Evolutionary conservation across 2,888 invertebrate species (phyloP), one percentile per base, ranked within the genome.

Genomic region (Periphyllus acericola): DNA sequence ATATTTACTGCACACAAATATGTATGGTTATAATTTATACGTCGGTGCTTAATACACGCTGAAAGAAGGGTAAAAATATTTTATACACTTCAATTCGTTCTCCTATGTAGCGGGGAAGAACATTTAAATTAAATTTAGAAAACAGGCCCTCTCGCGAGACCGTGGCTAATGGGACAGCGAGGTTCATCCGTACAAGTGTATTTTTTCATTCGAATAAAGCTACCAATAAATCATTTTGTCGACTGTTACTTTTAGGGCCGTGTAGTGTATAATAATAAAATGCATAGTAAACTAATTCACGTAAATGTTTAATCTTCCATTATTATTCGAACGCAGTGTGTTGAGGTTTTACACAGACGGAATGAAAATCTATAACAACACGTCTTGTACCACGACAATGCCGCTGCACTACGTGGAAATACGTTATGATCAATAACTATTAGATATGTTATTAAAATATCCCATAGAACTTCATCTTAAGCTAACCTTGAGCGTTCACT

Each of bases 51-150:
- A 78, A 85, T 78, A 78, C 78, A 83, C 76, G 66, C 75, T 19
- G 75, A 66, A 46, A 32, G 66, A 68, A 66, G 84, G 76, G 76
- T 76, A 46, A 76, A 55, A 84, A 60, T 19, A 75, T 19, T 72
- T n/a, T 52, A 82, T n/a, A 60, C 36, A 21, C 40, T 55, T 83
- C 19, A 74, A 83, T 74, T 74, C 83, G 55, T 83, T 83, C 29
- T 74, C 83, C 55, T 83, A n/a, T n/a, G n/a, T n/a, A 36, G 36
- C 55, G 74, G 34, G 36, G 60, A 21, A 81, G 66, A 68, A 34
- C n/a, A n/a, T 85, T 78, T 46, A 78, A 85, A 85, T 85, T 85
- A 85, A 76, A 85, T 85, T 85, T 78, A 78, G 66, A 78, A 85
- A 78, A 78, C 66, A 25, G 36, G 76, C 76, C 76, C 84, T 66